Evolutionary conservation across 2,113 vertebrate species (phyloP).

Genomic region (Glaucomys volans): DNA sequence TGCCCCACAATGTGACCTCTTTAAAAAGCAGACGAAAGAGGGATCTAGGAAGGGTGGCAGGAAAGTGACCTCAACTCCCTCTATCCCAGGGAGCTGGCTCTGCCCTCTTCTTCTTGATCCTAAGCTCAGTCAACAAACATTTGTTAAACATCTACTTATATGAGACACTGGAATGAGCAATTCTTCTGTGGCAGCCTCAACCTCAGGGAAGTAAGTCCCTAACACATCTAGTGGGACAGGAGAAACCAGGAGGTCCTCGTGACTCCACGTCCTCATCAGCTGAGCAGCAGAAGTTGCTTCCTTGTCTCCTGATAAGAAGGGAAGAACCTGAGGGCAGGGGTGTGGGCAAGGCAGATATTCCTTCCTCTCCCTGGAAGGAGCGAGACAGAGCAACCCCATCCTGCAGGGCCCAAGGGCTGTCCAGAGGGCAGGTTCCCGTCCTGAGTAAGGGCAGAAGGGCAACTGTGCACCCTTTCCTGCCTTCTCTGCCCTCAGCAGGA

Average conservation of each 20-base stretch:
- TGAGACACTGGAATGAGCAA: background rate
- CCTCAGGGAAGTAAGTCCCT: background rate
- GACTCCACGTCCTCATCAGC: background rate
- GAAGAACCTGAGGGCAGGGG: background rate
- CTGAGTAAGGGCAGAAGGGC: background rate
- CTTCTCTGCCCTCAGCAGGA: background rate
- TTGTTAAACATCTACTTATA: background rate
- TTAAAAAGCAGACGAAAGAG: background rate
- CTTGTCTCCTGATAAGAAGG: background rate
- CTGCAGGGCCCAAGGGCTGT: too few relatives aligned
- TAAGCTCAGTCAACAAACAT: background rate
- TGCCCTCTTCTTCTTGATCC: background rate
- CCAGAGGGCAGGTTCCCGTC: background rate
- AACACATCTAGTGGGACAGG: background rate
- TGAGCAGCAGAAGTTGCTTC: background rate
- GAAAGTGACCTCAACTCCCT: background rate
- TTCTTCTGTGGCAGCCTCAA: background rate
- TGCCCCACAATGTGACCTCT: background rate
- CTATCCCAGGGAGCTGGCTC: background rate
- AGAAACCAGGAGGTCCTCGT: background rate
- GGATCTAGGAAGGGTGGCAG: background rate
- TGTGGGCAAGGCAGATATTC: background rate
- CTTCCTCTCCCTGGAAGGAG: background rate
- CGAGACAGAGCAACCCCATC: rapidly evolving
- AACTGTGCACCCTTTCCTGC: rapidly evolving